These are phyloP conservation scores for Crotalus horridus DNA, from an alignment of 2,113 vertebrate species.

Conservation along the genomic window DNA sequence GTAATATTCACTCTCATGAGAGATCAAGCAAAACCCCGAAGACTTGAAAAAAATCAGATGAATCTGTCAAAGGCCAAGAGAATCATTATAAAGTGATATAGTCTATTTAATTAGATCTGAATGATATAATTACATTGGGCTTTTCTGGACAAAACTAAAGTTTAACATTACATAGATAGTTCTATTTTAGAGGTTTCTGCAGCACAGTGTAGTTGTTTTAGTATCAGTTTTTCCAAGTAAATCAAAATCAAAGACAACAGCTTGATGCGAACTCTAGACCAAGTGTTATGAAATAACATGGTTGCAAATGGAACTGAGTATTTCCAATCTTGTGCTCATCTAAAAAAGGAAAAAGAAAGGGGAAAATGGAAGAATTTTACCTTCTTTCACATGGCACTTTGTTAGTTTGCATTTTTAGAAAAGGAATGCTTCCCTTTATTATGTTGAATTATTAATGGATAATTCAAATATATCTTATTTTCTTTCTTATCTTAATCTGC, in stretches of 20 bases:
- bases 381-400: neutral
- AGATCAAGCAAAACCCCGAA: neutral
- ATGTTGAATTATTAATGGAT: constrained; percentile 1
- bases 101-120: neutral
- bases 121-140: too few relatives aligned
- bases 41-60: neutral
- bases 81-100: neutral
- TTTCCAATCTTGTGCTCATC: neutral
- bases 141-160: too few relatives aligned
- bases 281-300: neutral
- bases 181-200: too few relatives aligned
- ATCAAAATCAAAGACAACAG: neutral
- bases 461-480: constrained; percentile 22
- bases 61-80: neutral
- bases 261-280: neutral
- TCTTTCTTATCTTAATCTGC: constrained; percentile 1
- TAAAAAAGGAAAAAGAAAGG: neutral
- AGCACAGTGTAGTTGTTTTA: neutral
- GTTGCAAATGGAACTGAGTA: neutral
- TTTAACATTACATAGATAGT: too few relatives aligned
- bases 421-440: constrained; percentile 5
- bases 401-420: constrained; percentile 30
- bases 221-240: neutral
- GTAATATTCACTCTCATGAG: neutral
- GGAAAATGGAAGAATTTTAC: neutral